Evolutionary conservation across 92 coral and sea anemone genomes (phyloP), one percentile per base, ranked within the genome.

Genomic region (Blastomussa wellsi): DNA sequence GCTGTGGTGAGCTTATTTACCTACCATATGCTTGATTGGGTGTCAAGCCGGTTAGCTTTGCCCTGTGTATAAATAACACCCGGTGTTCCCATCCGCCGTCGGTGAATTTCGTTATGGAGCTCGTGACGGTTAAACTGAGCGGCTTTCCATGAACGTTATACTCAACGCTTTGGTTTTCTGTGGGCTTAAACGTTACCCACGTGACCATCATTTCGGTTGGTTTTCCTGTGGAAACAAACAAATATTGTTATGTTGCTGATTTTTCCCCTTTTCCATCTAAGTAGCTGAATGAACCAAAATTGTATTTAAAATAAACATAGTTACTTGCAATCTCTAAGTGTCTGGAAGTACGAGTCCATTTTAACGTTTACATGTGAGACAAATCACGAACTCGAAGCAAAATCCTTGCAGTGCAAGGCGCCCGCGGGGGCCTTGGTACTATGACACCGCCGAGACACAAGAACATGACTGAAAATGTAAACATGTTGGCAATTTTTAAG

Each of bases 161-260:
- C 74, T 95, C 92, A 24, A 95, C 96, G 11, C 77, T 72, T 36
- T 93, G 91, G 86, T 89, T 78, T 22, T 44, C 65, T 32, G 95
- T 84, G 72, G 59, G 87, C 10, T 82, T 89, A 72, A 83, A 82
- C 12, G 98, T 95, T 16, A 90, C 93, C 98, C 98, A 95, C 16
- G 98, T 93, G 19, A 95, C 87, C 79, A 95, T 90, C 96, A 91
- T 93, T 71, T 95, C 98, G n/a, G 95, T 87, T 6, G 83, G 72
- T 74, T 92, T 74, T 38, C 92, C 97, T 93, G 76, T 15, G 65
- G 48, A 57, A 55, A 59, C 0, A 57, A 57, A 4, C 5, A 3
- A 57, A 57, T 24, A 24, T 57, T 24, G 29, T 57, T 22, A 60
- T 60, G n/a, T 24, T 17, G 12, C 31, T 26, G 64, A 7, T 7